Evolutionary conservation across 2,797 vertebrate genomes (phyloP).

Genomic region (Scarus forsteni): DNA sequence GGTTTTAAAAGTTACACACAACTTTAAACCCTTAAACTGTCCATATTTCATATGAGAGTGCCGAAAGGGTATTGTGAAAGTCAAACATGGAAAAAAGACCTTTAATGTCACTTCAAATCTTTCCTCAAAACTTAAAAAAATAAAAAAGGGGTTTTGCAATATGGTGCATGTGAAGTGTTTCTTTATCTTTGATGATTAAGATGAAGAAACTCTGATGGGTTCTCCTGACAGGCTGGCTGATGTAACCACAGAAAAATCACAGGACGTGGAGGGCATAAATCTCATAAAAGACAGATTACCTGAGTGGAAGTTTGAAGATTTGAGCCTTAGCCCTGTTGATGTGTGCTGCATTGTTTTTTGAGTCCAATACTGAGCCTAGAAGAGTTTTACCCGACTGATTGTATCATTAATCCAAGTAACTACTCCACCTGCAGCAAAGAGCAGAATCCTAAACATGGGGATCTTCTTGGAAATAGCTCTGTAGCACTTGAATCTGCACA

Average conservation of each 20-base stretch:
- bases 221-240: constrained; percentile 19
- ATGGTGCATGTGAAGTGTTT: neutral
- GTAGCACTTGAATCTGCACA: too few relatives aligned
- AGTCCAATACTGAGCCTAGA: neutral
- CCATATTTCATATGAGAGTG: neutral
- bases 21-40: neutral
- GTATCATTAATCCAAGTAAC: neutral
- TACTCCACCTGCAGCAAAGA: neutral
- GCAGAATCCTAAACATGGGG: too few relatives aligned
- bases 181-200: constrained; percentile 30
- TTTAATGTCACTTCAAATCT: neutral
- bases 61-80: neutral
- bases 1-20: too few relatives aligned
- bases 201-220: constrained; percentile 1
- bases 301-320: constrained; percentile 13
- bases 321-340: neutral
- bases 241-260: constrained; percentile 21
- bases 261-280: constrained; percentile 6
- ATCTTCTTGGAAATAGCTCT: too few relatives aligned
- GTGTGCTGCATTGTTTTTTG: constrained; percentile 12
- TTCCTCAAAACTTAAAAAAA: neutral
- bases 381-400: neutral
- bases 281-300: constrained; percentile 3
- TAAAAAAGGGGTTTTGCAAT: constrained; percentile 1
- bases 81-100: neutral